phyloP scores from a whole-genome alignment of 1,140 invertebrate species.

The Pararge aegeria region DNA sequence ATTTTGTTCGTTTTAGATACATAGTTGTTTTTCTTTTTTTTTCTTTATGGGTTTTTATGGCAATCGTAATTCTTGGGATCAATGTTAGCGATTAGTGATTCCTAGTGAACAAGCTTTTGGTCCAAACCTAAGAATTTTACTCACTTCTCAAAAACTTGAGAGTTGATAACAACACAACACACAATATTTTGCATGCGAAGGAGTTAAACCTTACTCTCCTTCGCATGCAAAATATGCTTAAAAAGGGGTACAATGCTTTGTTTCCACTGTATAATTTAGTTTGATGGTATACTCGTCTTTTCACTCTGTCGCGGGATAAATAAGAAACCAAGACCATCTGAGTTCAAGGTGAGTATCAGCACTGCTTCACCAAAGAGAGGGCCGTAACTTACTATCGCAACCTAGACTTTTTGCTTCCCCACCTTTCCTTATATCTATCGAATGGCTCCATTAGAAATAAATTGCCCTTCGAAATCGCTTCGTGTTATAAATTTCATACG shows the following conservation, averaged over 20 bases:
- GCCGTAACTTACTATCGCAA: background rate
- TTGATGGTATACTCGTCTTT: too few relatives aligned
- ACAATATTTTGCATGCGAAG: too few relatives aligned
- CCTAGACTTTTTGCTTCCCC: slow-evolving; percentile 8
- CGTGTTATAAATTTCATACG: slow-evolving; percentile 78
- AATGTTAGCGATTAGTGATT: too few relatives aligned
- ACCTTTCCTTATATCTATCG: slow-evolving; percentile 22
- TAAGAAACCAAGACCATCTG: background rate
- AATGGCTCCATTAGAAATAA: slow-evolving; percentile 76
- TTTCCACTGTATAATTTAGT: too few relatives aligned
- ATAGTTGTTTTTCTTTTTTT: background rate
- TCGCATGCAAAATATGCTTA: too few relatives aligned
- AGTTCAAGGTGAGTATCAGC: background rate
- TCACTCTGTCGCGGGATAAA: too few relatives aligned
- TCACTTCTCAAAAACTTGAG: too few relatives aligned
- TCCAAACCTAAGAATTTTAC: too few relatives aligned
- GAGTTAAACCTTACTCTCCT: too few relatives aligned
- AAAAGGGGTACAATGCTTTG: too few relatives aligned
- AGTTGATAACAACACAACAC: too few relatives aligned
- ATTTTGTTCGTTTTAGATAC: background rate
- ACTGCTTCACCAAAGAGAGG: background rate
- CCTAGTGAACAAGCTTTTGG: too few relatives aligned
- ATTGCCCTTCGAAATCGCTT: slow-evolving; percentile 71
- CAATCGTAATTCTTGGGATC: background rate
- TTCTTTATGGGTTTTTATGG: background rate